Evolutionary conservation across 2,113 vertebrate species (phyloP).

Genomic region (Harpagus bidentatus): DNA sequence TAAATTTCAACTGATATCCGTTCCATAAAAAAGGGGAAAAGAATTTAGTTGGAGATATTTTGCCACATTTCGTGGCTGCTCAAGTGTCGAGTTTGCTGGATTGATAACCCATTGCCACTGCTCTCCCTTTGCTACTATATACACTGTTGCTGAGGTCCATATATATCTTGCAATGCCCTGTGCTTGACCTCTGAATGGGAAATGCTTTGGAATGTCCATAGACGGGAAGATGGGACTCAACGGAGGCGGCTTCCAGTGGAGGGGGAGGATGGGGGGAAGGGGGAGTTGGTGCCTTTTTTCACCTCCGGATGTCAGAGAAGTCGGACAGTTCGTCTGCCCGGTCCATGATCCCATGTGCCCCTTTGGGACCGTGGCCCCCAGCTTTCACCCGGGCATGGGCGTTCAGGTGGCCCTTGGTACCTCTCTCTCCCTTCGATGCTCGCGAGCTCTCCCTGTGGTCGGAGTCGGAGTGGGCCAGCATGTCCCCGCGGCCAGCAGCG

Average conservation of each 20-base stretch:
- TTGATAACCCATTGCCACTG: conserved; percentile 43
- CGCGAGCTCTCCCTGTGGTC: conserved; percentile 75
- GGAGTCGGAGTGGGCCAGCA: conserved; percentile 41
- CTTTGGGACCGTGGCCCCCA: conserved; percentile 74
- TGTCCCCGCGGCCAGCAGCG: conserved; percentile 46
- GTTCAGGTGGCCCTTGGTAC: conserved; percentile 75
- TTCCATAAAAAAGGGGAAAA: conserved; percentile 9
- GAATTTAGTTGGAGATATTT: background rate
- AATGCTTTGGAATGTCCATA: conserved; percentile 96
- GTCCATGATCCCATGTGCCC: conserved; percentile 76
- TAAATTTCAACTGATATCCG: background rate
- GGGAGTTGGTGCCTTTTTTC: conserved; percentile 72
- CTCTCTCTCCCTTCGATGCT: conserved; percentile 80
- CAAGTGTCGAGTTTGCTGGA: conserved; percentile 11
- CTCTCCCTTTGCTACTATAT: conserved; percentile 65
- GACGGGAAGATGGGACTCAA: conserved; percentile 73
- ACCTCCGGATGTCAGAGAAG: conserved; percentile 91
- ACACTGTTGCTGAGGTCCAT: conserved; percentile 63
- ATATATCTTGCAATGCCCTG: conserved; percentile 83
- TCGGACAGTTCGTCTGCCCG: conserved; percentile 84
- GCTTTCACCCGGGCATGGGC: conserved; percentile 74
- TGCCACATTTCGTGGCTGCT: background rate
- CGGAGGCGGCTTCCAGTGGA: conserved; percentile 51
- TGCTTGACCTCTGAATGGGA: conserved; percentile 85
- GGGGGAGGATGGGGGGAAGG: background rate